Base-by-base conservation (phyloP, 2,888 invertebrate genomes). In the Erynnis tages region DNA sequence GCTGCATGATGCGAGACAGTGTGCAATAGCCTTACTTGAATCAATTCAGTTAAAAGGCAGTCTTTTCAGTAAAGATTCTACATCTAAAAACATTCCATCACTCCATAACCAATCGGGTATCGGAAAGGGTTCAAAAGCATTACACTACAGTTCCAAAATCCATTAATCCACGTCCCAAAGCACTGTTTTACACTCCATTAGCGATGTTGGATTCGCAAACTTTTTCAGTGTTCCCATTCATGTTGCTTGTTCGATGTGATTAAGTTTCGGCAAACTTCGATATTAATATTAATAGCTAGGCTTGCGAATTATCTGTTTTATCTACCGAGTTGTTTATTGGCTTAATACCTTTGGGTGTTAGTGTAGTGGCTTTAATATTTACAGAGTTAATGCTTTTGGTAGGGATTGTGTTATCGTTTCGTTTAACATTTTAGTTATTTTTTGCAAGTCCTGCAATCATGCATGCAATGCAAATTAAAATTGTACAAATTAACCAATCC, bases 121-220 rank as follows among this genome's bases (percentile, higher is more conserved):
- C 23, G 14, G 17, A 32, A 50, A 37, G 43, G 43, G 35, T 50
- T 50, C 19, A 17, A n/a, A 37, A 17, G 17, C 40, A 32, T 40
- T 48, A 25, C 43, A 14, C n/a, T n/a, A 43, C 47, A 48, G 25
- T 45, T 45, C 46, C 30, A 41, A 23, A 50, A 52, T 40, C 48
- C 45, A 59, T 57, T 57, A 57, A 56, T 59, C 54, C 46, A 45
- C 48, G 53, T 56, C 59, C 34, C 37, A 14, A 35, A 54, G 55
- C 46, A 48, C 54, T 54, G 56, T 61, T 59, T 62, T 52, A 59
- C 62, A 60, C 59, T 62, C 59, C 62, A 62, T 62, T 62, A 61
- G 48, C 58, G 52, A 48, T 52, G 55, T 57, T 55, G 41, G 50
- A 55, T 57, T 53, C 27, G 17, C 44, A 43, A 56, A 58, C 47